A percentile compares a stretch with the other conserved stretches of the same genome.
Evolutionary conservation across 2,113 vertebrate genomes (phyloP).

Genomic region (Kryptolebias marmoratus): DNA sequence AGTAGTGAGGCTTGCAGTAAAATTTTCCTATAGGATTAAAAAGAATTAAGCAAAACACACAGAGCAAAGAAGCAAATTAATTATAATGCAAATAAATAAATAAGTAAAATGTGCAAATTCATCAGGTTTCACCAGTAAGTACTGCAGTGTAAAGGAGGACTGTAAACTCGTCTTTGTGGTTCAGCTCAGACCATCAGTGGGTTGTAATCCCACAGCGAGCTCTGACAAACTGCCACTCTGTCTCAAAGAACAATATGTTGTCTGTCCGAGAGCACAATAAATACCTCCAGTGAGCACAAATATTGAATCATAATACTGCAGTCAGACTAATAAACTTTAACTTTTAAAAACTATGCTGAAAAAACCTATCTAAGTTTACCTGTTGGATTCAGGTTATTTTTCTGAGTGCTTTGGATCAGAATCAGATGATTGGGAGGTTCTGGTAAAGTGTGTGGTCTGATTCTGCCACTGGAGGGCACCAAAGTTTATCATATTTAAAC

Average conservation of each 20-base stretch:
- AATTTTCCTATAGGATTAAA: conserved; percentile 88
- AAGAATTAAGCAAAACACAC: neutral
- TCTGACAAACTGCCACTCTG: conserved; percentile 34
- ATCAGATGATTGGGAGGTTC: neutral
- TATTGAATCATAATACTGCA: conserved; percentile 10
- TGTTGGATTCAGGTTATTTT: neutral
- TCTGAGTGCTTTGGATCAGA: neutral
- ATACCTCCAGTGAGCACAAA: conserved; percentile 20
- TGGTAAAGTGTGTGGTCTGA: neutral
- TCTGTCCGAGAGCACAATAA: conserved; percentile 52
- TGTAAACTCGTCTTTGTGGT: conserved; percentile 15
- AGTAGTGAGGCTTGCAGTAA: conserved; percentile 99
- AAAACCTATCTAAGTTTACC: neutral
- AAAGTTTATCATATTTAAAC: fast-evolving
- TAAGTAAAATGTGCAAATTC: neutral
- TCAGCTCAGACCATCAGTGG: conserved; percentile 28
- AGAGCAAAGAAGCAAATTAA: neutral
- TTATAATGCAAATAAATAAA: neutral
- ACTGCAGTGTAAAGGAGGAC: neutral
- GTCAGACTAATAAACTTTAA: neutral
- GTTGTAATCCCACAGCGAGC: conserved; percentile 39
- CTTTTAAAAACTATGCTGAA: neutral
- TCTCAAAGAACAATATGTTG: conserved; percentile 54
- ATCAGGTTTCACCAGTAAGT: neutral
- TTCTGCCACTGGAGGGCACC: conserved; percentile 13